Conservation (phyloP, 2,888 invertebrate species). For the Tyria jacobaeae region DNA sequence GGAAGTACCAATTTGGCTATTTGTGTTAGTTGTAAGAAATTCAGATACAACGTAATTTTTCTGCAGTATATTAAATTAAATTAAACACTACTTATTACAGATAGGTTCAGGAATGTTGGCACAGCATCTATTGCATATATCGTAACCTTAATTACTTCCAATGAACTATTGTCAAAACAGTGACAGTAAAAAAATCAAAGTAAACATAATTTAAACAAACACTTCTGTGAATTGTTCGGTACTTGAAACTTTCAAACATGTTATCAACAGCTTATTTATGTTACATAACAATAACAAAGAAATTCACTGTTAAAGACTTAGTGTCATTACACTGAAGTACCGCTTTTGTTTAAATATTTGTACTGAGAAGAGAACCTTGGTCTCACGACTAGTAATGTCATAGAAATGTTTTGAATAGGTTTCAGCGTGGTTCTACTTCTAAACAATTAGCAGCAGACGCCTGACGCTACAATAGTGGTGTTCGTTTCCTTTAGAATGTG, state of each 20-base stretch:
- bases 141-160: not conserved
- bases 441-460: not conserved
- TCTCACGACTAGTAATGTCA: not conserved
- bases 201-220: not conserved
- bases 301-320: slow-evolving; percentile 4
- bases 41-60: too few relatives aligned
- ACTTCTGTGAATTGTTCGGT: slow-evolving; percentile 7
- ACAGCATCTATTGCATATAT: too few relatives aligned
- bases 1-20: too few relatives aligned
- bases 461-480: not conserved
- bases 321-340: slow-evolving; percentile 39
- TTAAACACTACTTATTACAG: too few relatives aligned
- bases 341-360: slow-evolving; percentile 34
- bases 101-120: too few relatives aligned
- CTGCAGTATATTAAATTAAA: too few relatives aligned
- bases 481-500: too few relatives aligned
- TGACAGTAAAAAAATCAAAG: not conserved
- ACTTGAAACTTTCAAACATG: slow-evolving; percentile 4
- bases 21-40: too few relatives aligned
- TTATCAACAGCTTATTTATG: slow-evolving; percentile 18
- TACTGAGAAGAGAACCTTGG: slow-evolving; percentile 13
- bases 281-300: slow-evolving; percentile 17
- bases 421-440: not conserved
- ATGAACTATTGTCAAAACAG: not conserved
- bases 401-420: not conserved